A percentile compares a stretch with the other conserved stretches of the same genome.
These are phyloP conservation scores for Phylloscopus collybita DNA, from an alignment of 2,797 vertebrate genomes.

Conservation along the genomic window DNA sequence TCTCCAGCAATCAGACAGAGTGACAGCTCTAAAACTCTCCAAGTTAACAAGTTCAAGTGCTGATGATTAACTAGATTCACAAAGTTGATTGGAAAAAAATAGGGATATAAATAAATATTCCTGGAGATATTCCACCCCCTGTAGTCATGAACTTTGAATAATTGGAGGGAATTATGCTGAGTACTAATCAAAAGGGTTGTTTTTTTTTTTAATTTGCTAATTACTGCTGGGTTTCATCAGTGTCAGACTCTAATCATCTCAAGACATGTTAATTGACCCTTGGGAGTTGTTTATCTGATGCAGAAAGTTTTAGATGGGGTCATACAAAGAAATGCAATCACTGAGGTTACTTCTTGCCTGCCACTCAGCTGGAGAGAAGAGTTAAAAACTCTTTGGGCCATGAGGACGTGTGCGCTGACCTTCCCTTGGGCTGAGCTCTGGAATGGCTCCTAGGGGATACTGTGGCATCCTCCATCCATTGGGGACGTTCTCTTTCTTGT, in stretches of 20 bases:
- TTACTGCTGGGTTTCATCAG: slow-evolving; percentile 85
- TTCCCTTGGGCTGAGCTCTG: not conserved
- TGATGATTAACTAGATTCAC: slow-evolving; percentile 78
- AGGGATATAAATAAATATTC: slow-evolving; percentile 85
- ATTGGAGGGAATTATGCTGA: slow-evolving; percentile 86
- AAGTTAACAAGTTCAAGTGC: slow-evolving; percentile 74
- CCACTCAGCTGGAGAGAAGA: not conserved
- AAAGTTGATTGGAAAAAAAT: slow-evolving; percentile 80
- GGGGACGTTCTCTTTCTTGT: not conserved
- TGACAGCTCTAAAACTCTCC: slow-evolving; percentile 67
- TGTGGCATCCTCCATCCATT: fast-evolving
- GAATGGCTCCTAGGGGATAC: not conserved
- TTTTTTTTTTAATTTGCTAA: slow-evolving; percentile 82
- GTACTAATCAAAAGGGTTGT: slow-evolving; percentile 82
- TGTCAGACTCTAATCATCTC: slow-evolving; percentile 85
- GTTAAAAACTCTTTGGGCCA: not conserved
- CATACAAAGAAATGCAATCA: slow-evolving; percentile 60
- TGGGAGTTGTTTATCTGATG: slow-evolving; percentile 76
- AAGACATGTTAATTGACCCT: slow-evolving; percentile 86
- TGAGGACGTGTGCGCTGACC: not conserved
- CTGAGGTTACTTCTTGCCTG: slow-evolving; percentile 45
- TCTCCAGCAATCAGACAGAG: slow-evolving; percentile 67
- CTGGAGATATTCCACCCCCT: slow-evolving; percentile 83
- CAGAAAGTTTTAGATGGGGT: slow-evolving; percentile 71
- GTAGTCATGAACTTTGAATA: slow-evolving; percentile 88